phyloP scores from a whole-genome alignment of 2,888 invertebrate species.

The Asteroscopus sphinx region DNA sequence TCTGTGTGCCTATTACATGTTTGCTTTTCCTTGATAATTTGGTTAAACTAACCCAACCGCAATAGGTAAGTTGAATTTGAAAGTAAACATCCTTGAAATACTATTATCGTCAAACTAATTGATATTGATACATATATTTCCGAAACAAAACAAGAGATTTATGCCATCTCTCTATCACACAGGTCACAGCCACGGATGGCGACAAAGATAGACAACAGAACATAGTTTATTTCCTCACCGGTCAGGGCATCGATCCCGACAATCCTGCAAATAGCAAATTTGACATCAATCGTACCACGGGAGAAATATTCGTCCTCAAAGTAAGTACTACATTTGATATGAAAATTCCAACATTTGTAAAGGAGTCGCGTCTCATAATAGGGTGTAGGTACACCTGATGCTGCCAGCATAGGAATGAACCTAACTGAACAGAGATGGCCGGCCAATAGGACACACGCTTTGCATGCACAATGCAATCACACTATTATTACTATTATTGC shows the following conservation, averaged over 20 bases:
- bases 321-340: conserved; percentile 86
- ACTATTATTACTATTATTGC: conserved; percentile 78
- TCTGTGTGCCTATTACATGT: conserved; percentile 27
- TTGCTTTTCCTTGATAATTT: conserved; percentile 38
- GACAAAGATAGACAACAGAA: conserved; percentile 98
- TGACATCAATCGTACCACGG: conserved; percentile 98
- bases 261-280: conserved; percentile 98
- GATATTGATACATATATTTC: neutral
- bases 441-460: conserved; percentile 66
- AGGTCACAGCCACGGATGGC: conserved; percentile 99
- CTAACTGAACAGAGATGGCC: conserved; percentile 58
- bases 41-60: conserved; percentile 16
- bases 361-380: conserved; percentile 14
- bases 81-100: conserved; percentile 9
- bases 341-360: conserved; percentile 14
- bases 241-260: conserved; percentile 98
- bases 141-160: neutral
- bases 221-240: conserved; percentile 98
- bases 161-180: conserved; percentile 46
- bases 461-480: conserved; percentile 76
- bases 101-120: neutral
- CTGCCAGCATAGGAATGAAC: conserved; percentile 45
- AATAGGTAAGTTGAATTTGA: conserved; percentile 25
- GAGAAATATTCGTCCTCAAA: conserved; percentile 98
- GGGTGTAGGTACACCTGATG: conserved; percentile 42